A percentile compares a stretch with the other conserved stretches of the same genome.
These are phyloP conservation scores for Todiramphus saurophagus DNA, from an alignment of 2,113 vertebrate genomes.

Conservation along the genomic window DNA sequence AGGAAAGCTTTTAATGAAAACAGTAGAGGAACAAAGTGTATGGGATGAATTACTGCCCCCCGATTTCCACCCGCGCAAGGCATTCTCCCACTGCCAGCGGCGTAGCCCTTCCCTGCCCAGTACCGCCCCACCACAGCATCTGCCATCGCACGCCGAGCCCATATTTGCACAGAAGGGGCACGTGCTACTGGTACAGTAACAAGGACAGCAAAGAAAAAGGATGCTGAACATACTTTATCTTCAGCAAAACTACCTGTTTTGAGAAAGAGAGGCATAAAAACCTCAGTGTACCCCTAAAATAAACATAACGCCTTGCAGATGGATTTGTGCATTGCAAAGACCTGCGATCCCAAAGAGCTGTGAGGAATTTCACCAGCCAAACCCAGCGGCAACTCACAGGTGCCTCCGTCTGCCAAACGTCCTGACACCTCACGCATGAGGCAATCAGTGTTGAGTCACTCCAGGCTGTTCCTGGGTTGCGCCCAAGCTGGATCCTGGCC, in stretches of 20 bases:
- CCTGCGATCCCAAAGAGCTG: neutral
- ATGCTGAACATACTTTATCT: neutral
- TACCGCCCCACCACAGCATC: accelerated
- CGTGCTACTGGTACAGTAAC: accelerated
- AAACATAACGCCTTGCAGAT: neutral
- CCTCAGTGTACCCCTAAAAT: neutral
- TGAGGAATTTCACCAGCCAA: neutral
- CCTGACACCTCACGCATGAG: accelerated
- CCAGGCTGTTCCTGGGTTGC: neutral
- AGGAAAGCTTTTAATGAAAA: neutral
- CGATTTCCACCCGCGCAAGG: neutral
- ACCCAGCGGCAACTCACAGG: neutral
- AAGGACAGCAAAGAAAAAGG: neutral
- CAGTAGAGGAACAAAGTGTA: neutral
- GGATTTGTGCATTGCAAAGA: neutral
- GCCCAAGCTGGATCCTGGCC: neutral
- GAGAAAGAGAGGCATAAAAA: neutral
- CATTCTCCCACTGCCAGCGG: neutral
- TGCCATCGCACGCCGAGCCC: accelerated
- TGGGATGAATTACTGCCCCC: neutral
- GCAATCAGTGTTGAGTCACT: neutral
- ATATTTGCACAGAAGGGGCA: accelerated
- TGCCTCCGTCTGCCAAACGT: neutral
- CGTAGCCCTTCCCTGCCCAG: accelerated
- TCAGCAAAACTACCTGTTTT: neutral